Conservation (phyloP, 2,888 invertebrate species). For the Phlogophora meticulosa region DNA sequence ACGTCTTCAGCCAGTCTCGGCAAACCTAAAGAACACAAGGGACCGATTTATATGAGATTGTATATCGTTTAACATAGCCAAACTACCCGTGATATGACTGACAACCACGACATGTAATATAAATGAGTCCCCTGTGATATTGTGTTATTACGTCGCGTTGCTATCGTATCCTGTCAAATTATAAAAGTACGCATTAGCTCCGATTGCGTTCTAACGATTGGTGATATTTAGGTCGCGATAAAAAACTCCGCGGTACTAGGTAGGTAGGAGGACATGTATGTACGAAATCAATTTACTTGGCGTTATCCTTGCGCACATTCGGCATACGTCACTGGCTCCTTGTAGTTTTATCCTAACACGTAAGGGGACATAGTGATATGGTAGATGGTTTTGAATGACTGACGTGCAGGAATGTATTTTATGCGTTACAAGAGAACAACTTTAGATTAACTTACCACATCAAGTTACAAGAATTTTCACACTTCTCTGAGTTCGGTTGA, state of each 20-base stretch:
- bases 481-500: conserved; percentile 1
- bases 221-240: conserved; percentile 2
- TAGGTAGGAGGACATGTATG: too few relatives aligned
- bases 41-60: conserved; percentile 1
- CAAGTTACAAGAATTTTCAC: conserved; percentile 2
- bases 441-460: neutral
- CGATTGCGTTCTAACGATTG: conserved; percentile 14
- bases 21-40: neutral
- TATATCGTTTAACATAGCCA: conserved; percentile 6
- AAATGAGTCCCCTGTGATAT: conserved; percentile 33
- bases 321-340: too few relatives aligned
- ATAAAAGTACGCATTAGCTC: conserved; percentile 29
- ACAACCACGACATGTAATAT: conserved; percentile 17
- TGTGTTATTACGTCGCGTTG: conserved; percentile 5
- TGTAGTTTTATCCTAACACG: too few relatives aligned
- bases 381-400: too few relatives aligned
- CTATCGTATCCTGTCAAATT: conserved; percentile 20
- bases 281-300: too few relatives aligned
- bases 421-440: neutral
- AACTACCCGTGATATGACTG: conserved; percentile 10
- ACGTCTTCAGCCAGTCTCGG: neutral
- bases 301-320: too few relatives aligned
- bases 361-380: too few relatives aligned
- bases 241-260: too few relatives aligned
- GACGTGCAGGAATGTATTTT: neutral